These are phyloP conservation scores for Xestia xanthographa DNA, from an alignment of 2,888 invertebrate genomes.

Conservation along the genomic window DNA sequence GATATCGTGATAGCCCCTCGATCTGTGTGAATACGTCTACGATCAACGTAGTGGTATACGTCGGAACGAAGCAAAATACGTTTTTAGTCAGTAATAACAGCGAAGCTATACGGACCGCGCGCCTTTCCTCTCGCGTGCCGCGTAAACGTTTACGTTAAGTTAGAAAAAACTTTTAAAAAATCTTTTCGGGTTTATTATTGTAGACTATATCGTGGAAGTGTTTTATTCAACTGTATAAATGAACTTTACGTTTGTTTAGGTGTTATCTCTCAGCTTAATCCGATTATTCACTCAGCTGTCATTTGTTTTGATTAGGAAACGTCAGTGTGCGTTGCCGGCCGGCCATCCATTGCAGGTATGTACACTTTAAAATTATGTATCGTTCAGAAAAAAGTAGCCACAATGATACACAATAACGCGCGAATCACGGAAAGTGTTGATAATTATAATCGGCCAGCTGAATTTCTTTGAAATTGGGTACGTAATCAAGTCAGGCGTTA, in stretches of 20 bases:
- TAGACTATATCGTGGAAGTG: constrained; percentile 71
- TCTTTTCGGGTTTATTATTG: constrained; percentile 44
- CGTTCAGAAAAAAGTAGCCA: constrained; percentile 50
- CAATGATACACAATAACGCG: constrained; percentile 29
- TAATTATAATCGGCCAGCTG: constrained; percentile 17
- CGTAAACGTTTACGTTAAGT: constrained; percentile 86
- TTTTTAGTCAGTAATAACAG: constrained; percentile 83
- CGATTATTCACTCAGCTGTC: constrained; percentile 76
- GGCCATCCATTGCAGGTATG: constrained; percentile 84
- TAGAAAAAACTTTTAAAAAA: constrained; percentile 78
- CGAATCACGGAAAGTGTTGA: constrained; percentile 37
- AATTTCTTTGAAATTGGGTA: constrained; percentile 58
- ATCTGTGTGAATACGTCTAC: constrained; percentile 68
- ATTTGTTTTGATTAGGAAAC: constrained; percentile 85
- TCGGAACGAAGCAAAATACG: constrained; percentile 76
- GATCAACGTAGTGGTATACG: constrained; percentile 72
- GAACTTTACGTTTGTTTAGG: constrained; percentile 58
- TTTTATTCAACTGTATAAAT: constrained; percentile 61
- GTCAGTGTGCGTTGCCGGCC: constrained; percentile 74
- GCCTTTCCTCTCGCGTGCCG: constrained; percentile 78
- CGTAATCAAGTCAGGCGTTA: constrained; percentile 61
- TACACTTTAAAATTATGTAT: constrained; percentile 70
- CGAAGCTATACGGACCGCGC: constrained; percentile 83
- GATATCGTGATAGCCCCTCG: constrained; percentile 67
- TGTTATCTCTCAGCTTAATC: constrained; percentile 68